A percentile compares a stretch with the other conserved stretches of the same genome.
phyloP scores from a whole-genome alignment of 2,113 vertebrate genomes.

The Ceratotherium simum region DNA sequence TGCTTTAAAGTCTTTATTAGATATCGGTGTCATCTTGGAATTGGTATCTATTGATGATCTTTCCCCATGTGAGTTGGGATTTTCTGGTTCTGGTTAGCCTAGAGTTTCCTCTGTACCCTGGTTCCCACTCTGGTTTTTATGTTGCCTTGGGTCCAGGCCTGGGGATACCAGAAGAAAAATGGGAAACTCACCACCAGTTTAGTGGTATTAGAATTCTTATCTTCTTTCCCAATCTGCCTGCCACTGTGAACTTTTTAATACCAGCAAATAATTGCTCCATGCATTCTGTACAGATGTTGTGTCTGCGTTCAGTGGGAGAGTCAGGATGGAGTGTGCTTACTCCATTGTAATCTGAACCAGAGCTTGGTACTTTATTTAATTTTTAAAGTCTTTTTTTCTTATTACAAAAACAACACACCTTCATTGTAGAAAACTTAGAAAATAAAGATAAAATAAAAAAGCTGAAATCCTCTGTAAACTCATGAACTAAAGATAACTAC shows the following conservation, averaged over 20 bases:
- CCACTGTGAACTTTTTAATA: neutral
- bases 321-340: neutral
- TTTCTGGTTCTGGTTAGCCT: slow-evolving; percentile 21
- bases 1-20: neutral
- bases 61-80: slow-evolving; percentile 23
- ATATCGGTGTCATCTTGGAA: neutral
- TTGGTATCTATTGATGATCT: neutral
- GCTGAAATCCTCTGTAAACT: neutral
- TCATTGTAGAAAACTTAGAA: slow-evolving; percentile 58
- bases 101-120: neutral
- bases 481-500: neutral
- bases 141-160: neutral
- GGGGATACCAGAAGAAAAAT: neutral
- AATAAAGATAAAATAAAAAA: neutral
- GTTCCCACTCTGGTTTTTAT: neutral
- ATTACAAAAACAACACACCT: neutral
- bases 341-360: neutral
- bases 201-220: neutral
- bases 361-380: neutral
- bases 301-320: neutral
- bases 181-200: neutral
- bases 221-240: neutral
- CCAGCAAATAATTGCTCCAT: neutral
- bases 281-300: neutral
- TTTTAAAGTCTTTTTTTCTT: neutral